Percentiles rank a stretch among this genome's conserved stretches.
phyloP scores from a whole-genome alignment of 2,797 vertebrate genomes.

The Cossypha heuglini region DNA sequence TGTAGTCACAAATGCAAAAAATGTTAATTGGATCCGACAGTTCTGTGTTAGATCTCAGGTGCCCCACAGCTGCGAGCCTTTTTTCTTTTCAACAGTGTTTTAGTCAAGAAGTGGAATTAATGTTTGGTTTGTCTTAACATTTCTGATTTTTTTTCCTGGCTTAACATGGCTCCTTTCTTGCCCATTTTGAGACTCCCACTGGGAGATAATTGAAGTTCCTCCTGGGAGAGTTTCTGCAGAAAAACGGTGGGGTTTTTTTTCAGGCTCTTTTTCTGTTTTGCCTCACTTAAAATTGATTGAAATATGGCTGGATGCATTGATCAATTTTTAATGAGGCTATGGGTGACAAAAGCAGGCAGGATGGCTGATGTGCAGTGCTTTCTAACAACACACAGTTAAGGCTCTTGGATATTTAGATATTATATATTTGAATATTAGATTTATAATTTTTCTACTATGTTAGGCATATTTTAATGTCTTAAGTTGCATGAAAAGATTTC shows the following conservation, averaged over 20 bases:
- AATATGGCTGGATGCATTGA: not conserved
- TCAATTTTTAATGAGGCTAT: not conserved
- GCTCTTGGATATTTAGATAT: not conserved
- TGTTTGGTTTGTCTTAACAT: slow-evolving; percentile 7
- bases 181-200: not conserved
- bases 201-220: slow-evolving; percentile 37
- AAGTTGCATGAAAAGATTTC: not conserved
- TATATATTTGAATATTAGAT: not conserved
- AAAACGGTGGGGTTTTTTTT: not conserved
- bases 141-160: slow-evolving; percentile 12
- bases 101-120: slow-evolving; percentile 26
- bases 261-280: not conserved
- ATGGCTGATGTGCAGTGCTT: not conserved
- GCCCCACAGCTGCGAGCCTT: not conserved
- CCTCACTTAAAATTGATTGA: not conserved
- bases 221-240: not conserved
- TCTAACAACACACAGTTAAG: not conserved
- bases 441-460: not conserved
- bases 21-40: not conserved
- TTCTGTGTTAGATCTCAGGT: slow-evolving; percentile 28
- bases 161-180: not conserved
- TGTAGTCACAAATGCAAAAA: not conserved
- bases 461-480: not conserved
- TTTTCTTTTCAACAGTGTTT: slow-evolving; percentile 47
- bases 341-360: not conserved